Evolutionary conservation across 2,113 vertebrate species (phyloP).

Genomic region (Grus americana): DNA sequence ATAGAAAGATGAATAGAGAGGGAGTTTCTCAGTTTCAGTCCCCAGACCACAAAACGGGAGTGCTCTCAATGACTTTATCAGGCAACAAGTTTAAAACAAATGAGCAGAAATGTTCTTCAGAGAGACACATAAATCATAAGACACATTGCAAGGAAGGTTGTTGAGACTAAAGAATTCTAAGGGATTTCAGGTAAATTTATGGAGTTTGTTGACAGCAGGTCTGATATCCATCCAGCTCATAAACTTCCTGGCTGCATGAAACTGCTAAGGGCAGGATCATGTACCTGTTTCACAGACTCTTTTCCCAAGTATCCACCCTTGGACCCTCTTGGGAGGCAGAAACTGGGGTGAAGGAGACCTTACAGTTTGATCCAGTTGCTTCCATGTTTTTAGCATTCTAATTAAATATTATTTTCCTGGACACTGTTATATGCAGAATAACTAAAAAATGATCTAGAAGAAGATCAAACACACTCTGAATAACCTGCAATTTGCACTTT

Average conservation of each 20-base stretch:
- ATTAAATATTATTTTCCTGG: not conserved
- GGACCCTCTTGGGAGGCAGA: not conserved
- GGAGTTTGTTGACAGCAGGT: not conserved
- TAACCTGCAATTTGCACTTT: not conserved
- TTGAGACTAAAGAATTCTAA: not conserved
- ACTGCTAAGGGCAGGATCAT: not conserved
- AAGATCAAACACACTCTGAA: not conserved
- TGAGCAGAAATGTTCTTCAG: not conserved
- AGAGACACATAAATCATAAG: not conserved
- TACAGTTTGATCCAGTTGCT: not conserved
- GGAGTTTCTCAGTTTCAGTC: not conserved
- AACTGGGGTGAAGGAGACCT: not conserved
- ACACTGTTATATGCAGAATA: not conserved
- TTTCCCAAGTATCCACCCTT: not conserved
- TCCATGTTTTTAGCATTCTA: not conserved
- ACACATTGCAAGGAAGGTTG: rapidly evolving
- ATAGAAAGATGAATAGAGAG: not conserved
- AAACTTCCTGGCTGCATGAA: not conserved
- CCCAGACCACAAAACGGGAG: not conserved
- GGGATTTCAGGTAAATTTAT: not conserved
- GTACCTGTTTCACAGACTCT: not conserved
- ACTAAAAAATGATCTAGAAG: not conserved
- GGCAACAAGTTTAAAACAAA: not conserved
- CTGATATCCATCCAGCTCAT: not conserved
- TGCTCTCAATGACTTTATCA: not conserved